Percentiles rank a stretch among this genome's conserved stretches.
These are phyloP conservation scores for Lophotriccus pileatus DNA, from an alignment of 2,797 vertebrate species.

Conservation along the genomic window DNA sequence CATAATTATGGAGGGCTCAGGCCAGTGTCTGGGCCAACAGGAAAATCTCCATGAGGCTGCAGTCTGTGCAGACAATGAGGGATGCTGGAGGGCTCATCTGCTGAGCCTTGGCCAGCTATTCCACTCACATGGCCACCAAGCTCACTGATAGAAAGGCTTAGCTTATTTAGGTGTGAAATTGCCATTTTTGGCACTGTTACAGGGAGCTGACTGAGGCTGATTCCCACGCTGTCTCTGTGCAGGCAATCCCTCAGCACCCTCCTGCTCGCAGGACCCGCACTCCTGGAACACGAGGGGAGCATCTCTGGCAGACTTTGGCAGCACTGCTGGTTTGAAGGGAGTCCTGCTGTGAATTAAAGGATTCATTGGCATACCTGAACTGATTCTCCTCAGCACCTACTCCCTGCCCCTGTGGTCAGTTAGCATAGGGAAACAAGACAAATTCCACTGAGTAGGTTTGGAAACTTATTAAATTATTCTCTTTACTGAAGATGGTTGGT, in stretches of 20 bases:
- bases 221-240: rapidly evolving
- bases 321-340: background rate
- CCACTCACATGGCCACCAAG: background rate
- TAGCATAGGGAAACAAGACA: background rate
- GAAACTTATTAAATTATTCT: background rate
- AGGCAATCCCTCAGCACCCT: background rate
- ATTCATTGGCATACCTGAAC: rapidly evolving
- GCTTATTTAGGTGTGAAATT: background rate
- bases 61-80: background rate
- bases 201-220: background rate
- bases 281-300: background rate
- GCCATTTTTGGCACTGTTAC: background rate
- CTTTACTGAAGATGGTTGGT: background rate
- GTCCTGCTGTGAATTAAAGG: background rate
- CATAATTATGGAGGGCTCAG: background rate
- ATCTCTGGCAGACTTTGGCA: background rate
- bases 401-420: background rate
- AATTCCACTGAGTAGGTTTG: background rate
- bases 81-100: rapidly evolving
- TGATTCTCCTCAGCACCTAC: background rate
- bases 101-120: background rate
- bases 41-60: background rate
- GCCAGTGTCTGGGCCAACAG: rapidly evolving
- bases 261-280: rapidly evolving
- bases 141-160: background rate